These are phyloP conservation scores for Coturnix japonica DNA, from an alignment of 2,113 vertebrate species.

Conservation along the genomic window DNA sequence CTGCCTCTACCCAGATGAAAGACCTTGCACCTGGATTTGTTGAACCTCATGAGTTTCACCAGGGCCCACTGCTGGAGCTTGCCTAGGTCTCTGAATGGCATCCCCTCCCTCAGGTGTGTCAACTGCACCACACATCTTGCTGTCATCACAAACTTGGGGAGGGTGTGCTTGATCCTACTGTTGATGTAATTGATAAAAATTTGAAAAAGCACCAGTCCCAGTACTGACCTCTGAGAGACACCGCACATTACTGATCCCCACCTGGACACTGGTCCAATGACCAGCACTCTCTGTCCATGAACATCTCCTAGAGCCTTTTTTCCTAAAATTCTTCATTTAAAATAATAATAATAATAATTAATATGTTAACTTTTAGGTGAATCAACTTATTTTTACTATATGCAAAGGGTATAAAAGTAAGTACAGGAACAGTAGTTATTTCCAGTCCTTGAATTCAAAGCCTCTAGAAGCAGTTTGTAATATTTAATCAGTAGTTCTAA, in stretches of 20 bases:
- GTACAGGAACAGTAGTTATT: neutral
- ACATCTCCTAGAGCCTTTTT: neutral
- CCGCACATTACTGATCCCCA: no score
- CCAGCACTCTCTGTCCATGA: neutral
- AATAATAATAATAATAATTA: neutral
- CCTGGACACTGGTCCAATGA: no score
- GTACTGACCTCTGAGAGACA: no score
- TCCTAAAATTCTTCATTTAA: neutral
- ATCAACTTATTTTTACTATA: neutral
- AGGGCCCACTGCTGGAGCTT: no score
- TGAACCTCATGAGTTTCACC: no score
- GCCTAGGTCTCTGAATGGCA: no score
- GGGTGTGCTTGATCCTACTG: no score
- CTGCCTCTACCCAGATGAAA: no score
- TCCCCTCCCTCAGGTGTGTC: no score
- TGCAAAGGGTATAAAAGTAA: neutral
- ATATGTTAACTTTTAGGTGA: neutral
- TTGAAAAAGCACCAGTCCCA: neutral
- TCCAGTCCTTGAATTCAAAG: neutral
- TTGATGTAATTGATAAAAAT: neutral
- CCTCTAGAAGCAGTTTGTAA: neutral
- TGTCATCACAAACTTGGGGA: no score
- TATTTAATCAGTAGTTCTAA: constrained; percentile 3
- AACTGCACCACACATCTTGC: no score
- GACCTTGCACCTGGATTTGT: no score